Percentiles rank a stretch among this genome's conserved stretches.
Evolutionary conservation across 1,140 invertebrate species (phyloP).

Genomic region (Rhopalosiphum padi): DNA sequence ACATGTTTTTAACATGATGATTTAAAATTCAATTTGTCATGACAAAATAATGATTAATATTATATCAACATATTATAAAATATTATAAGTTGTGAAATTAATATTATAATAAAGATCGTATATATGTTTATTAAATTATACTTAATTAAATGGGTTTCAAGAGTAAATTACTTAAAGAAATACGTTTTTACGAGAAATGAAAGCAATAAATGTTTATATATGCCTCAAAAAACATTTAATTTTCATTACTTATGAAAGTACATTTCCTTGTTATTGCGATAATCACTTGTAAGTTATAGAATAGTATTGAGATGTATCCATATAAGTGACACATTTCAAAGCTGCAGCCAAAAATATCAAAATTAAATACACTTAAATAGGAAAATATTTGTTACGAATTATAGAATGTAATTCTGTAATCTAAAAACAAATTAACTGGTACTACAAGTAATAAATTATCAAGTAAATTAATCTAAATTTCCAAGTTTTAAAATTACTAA

Average conservation of each 20-base stretch:
- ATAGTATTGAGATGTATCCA: not conserved
- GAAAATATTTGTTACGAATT: not conserved
- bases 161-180: not conserved
- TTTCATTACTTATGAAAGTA: constrained; percentile 1
- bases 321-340: not conserved
- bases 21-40: not conserved
- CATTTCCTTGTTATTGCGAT: not conserved
- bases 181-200: not conserved
- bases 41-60: not conserved
- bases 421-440: not conserved
- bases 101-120: not conserved
- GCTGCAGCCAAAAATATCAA: not conserved
- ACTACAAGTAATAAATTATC: not conserved
- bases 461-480: not conserved
- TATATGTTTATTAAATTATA: not conserved
- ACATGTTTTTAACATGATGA: not conserved
- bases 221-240: not conserved
- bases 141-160: not conserved
- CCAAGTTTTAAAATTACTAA: not conserved
- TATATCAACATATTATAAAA: not conserved
- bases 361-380: not conserved
- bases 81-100: not conserved
- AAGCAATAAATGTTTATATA: not conserved
- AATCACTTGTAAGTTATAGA: not conserved
- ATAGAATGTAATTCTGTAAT: no score